Percentiles rank a stretch among this genome's conserved stretches.
phyloP scores from a whole-genome alignment of 2,113 vertebrate species.

The Drymodes brunneopygia region DNA sequence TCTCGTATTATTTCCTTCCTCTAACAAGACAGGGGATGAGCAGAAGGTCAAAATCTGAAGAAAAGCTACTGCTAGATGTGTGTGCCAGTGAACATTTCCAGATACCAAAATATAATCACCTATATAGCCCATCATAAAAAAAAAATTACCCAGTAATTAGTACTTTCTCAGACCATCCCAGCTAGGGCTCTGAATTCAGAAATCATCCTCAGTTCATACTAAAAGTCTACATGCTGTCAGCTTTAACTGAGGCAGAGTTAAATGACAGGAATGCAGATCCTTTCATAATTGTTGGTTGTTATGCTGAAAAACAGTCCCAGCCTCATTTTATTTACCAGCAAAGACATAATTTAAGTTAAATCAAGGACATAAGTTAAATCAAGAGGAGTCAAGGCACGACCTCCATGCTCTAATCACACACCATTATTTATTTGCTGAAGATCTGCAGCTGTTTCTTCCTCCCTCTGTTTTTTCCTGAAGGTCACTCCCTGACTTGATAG shows the following conservation, averaged over 20 bases:
- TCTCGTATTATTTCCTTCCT: neutral
- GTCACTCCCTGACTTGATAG: neutral
- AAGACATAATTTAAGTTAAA: neutral
- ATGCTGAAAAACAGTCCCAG: neutral
- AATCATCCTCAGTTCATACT: neutral
- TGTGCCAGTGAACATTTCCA: neutral
- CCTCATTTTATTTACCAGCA: neutral
- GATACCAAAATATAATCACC: neutral
- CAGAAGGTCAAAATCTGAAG: neutral
- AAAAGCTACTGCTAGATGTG: neutral
- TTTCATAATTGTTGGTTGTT: neutral
- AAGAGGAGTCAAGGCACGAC: neutral
- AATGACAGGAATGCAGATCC: neutral
- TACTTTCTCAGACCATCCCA: neutral
- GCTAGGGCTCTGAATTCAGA: neutral
- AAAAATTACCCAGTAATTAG: neutral
- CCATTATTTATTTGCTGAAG: neutral
- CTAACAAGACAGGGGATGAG: neutral
- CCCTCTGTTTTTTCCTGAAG: neutral
- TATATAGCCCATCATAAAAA: neutral
- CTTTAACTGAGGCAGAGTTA: neutral
- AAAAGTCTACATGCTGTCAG: neutral
- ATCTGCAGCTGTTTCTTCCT: slow-evolving; percentile 20
- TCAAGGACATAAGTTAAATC: neutral
- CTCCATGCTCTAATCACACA: neutral